Evolutionary conservation across 2,113 vertebrate species (phyloP).

Genomic region (Istiophorus platypterus): DNA sequence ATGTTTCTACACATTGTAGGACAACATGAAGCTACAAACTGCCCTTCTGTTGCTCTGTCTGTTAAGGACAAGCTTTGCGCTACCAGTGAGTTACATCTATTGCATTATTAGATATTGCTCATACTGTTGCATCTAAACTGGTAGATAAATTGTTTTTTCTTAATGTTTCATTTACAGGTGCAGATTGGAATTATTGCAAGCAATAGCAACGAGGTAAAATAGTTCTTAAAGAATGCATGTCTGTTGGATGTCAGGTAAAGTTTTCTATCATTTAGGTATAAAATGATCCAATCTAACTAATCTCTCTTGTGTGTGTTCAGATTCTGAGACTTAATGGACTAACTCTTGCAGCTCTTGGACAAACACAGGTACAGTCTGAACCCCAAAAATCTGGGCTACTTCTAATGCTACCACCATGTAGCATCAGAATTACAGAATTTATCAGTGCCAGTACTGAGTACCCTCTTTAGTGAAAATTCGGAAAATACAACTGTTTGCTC

Average conservation of each 20-base stretch:
- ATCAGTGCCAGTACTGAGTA: background rate
- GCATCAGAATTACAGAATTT: background rate
- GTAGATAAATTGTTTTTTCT: slow-evolving; percentile 10
- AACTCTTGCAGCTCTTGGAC: slow-evolving; percentile 78
- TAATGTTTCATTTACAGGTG: slow-evolving; percentile 61
- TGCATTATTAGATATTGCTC: background rate
- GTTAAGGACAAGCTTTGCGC: slow-evolving; percentile 62
- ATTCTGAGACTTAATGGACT: slow-evolving; percentile 80
- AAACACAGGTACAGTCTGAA: slow-evolving; percentile 69
- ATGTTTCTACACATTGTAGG: slow-evolving; percentile 27
- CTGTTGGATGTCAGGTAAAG: background rate
- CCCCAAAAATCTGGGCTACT: background rate
- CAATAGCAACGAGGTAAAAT: slow-evolving; percentile 85
- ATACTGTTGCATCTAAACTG: background rate
- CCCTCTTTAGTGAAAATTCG: background rate
- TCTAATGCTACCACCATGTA: background rate
- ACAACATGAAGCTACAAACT: slow-evolving; percentile 73
- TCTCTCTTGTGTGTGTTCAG: slow-evolving; percentile 52
- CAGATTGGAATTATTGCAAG: slow-evolving; percentile 84
- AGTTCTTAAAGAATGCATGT: background rate
- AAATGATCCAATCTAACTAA: background rate
- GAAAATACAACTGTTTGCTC: background rate
- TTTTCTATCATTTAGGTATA: background rate
- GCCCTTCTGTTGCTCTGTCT: slow-evolving; percentile 68
- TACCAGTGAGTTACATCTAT: slow-evolving; percentile 72